These are phyloP conservation scores for Empis livida DNA, from an alignment of 2,888 invertebrate genomes.

Conservation along the genomic window DNA sequence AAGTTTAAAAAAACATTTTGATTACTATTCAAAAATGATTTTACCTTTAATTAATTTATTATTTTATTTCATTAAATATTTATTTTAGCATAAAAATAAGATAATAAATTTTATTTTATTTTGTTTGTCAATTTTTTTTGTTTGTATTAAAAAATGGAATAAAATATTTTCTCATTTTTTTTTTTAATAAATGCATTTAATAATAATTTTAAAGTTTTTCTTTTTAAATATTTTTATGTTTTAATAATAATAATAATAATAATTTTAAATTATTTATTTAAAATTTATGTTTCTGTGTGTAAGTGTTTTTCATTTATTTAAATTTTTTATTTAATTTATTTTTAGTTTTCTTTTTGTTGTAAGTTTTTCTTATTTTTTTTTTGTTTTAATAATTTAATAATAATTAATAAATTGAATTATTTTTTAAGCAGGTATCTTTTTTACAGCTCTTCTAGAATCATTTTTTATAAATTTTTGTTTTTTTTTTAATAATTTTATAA, in stretches of 20 bases:
- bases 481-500: conserved; percentile 15
- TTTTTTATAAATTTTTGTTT: conserved; percentile 26
- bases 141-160: neutral
- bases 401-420: conserved; percentile 7
- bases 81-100: neutral
- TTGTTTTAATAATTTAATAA: conserved; percentile 3
- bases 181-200: too few relatives aligned
- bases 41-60: neutral
- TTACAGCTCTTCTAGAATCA: conserved; percentile 35
- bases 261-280: neutral
- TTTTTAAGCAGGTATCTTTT: conserved; percentile 34
- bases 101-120: neutral
- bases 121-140: neutral
- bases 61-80: neutral
- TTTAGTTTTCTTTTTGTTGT: neutral
- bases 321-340: neutral
- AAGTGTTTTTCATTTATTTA: too few relatives aligned
- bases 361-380: conserved; percentile 4
- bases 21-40: neutral
- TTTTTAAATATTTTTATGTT: too few relatives aligned
- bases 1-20: too few relatives aligned
- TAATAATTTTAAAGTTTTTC: neutral
- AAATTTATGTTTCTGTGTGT: too few relatives aligned
- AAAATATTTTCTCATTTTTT: too few relatives aligned
- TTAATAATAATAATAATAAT: too few relatives aligned